Evolutionary conservation across 2,797 vertebrate genomes (phyloP).

Genomic region (Phataginus tetradactyla): DNA sequence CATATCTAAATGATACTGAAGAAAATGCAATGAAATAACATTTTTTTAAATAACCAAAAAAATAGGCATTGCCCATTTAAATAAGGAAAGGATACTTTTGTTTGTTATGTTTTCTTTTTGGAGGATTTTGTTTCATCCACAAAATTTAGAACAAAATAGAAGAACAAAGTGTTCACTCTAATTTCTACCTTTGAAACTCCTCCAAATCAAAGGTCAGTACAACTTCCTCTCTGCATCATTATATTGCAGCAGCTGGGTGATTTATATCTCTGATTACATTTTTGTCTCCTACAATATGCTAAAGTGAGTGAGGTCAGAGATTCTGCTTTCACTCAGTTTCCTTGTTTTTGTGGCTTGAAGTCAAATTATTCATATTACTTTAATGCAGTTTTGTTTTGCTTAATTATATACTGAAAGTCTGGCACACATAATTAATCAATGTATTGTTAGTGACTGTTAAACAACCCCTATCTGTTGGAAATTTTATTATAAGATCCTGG

Average conservation of each 20-base stretch:
- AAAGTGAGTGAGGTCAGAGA: slow-evolving; percentile 64
- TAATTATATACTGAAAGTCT: slow-evolving; percentile 77
- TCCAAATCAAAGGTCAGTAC: slow-evolving; percentile 51
- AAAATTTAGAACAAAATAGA: not conserved
- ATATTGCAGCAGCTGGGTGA: not conserved
- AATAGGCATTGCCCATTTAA: not conserved
- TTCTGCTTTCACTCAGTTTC: slow-evolving; percentile 74
- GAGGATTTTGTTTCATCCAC: slow-evolving; percentile 10
- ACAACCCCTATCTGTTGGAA: slow-evolving; percentile 55
- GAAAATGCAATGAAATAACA: slow-evolving; percentile 7
- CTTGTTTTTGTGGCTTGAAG: slow-evolving; percentile 71
- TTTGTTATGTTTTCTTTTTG: slow-evolving; percentile 1
- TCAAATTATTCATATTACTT: slow-evolving; percentile 71
- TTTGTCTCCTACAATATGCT: slow-evolving; percentile 49
- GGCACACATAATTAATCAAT: slow-evolving; percentile 77
- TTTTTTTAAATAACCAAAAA: not conserved
- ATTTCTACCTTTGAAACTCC: slow-evolving; percentile 53
- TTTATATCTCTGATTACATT: slow-evolving; percentile 42
- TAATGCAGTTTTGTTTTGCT: slow-evolving; percentile 74
- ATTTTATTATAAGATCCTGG: slow-evolving; percentile 56
- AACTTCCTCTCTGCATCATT: slow-evolving; percentile 40
- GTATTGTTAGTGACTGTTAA: slow-evolving; percentile 55
- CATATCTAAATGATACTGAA: not conserved
- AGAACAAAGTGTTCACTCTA: slow-evolving; percentile 1
- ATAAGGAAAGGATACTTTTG: not conserved